Evolutionary conservation across 2,888 invertebrate genomes (phyloP).

Genomic region (Dendrolimus pini): DNA sequence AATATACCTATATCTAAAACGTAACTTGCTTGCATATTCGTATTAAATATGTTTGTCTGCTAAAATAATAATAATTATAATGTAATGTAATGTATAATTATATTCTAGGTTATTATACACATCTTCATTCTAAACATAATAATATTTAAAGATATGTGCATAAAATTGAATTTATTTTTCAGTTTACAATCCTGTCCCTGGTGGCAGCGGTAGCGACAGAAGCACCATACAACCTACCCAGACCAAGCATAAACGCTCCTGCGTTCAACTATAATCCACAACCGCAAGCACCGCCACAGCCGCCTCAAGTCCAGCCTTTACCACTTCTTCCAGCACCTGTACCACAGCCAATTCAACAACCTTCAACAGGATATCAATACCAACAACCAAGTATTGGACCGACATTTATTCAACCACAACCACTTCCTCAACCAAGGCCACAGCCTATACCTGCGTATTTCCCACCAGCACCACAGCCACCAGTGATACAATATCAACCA

Average conservation of each 20-base stretch:
- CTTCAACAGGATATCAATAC: conserved; percentile 34
- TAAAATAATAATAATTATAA: no score
- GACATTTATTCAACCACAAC: conserved; percentile 22
- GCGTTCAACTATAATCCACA: conserved; percentile 34
- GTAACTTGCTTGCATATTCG: no score
- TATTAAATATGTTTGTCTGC: no score
- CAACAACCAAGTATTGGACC: conserved; percentile 29
- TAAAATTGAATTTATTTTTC: conserved; percentile 14
- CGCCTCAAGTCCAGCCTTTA: conserved; percentile 18
- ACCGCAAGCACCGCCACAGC: conserved; percentile 17
- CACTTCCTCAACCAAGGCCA: conserved; percentile 12
- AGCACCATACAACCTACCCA: conserved; percentile 59
- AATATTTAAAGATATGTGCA: no score
- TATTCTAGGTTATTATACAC: no score
- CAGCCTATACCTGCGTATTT: conserved; percentile 4
- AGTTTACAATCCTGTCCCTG: conserved; percentile 53
- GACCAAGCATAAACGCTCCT: conserved; percentile 43
- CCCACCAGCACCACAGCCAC: conserved; percentile 13
- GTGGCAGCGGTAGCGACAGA: conserved; percentile 50
- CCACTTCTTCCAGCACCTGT: conserved; percentile 15
- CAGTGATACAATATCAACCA: conserved; percentile 12
- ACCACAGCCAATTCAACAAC: conserved; percentile 19
- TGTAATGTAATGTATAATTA: no score
- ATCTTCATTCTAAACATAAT: no score
- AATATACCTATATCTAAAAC: no score